Evolutionary conservation across 2,113 vertebrate species (phyloP).

Genomic region (Dascyllus trimaculatus): DNA sequence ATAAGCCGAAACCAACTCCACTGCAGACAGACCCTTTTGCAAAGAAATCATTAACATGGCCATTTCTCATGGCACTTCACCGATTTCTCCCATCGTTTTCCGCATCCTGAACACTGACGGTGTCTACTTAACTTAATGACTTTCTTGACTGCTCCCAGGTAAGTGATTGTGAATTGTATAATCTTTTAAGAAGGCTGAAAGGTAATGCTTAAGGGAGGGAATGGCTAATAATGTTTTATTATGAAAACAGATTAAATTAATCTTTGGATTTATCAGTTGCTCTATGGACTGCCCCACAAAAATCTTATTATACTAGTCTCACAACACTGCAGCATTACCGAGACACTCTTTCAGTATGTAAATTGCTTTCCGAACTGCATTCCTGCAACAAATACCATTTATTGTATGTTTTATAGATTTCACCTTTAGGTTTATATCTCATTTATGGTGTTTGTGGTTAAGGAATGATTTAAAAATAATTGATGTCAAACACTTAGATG

Average conservation of each 20-base stretch:
- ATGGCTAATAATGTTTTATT: slow-evolving; percentile 54
- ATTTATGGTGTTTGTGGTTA: no score
- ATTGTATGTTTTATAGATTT: background rate
- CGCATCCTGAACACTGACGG: slow-evolving; percentile 43
- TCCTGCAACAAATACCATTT: background rate
- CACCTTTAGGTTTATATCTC: background rate
- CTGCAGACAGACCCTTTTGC: slow-evolving; percentile 57
- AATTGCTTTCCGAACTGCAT: background rate
- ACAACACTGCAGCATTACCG: background rate
- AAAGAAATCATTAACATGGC: slow-evolving; percentile 75
- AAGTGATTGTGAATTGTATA: slow-evolving; percentile 66
- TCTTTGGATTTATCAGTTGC: slow-evolving; percentile 67
- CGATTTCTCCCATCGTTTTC: slow-evolving; percentile 57
- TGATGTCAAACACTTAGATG: background rate
- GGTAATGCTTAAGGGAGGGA: slow-evolving; percentile 54
- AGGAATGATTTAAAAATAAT: background rate
- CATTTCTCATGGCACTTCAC: slow-evolving; percentile 73
- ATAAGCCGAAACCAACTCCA: slow-evolving; percentile 68
- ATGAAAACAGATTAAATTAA: slow-evolving; percentile 69
- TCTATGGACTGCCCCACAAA: slow-evolving; percentile 31
- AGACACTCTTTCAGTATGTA: slow-evolving; percentile 5
- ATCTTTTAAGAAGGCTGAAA: slow-evolving; percentile 70
- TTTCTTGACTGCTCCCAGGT: slow-evolving; percentile 70
- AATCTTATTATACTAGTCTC: slow-evolving; percentile 42
- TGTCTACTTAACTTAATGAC: slow-evolving; percentile 77